Evolutionary conservation across 2,888 invertebrate species (phyloP), one percentile per base, ranked within the genome.

Genomic region (Sinohyriopsis cumingii): DNA sequence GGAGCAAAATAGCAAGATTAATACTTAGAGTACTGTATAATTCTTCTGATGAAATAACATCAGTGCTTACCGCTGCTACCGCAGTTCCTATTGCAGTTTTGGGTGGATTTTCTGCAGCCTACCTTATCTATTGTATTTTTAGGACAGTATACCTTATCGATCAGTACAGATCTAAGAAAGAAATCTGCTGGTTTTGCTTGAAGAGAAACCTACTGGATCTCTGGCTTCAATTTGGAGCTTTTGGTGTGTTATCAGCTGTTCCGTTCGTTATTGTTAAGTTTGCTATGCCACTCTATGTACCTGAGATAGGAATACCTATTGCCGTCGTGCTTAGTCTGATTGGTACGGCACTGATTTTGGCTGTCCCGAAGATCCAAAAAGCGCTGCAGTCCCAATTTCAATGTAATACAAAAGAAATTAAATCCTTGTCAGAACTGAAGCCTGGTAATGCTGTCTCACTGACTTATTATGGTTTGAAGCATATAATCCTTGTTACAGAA

Each of bases 41-140:
- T 33, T 70, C 70, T 3, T 33, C 66, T 20, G 67, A 70, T 55
- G 67, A 70, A 70, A 59, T 70, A 22, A 64, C 67, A 22, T 53
- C 57, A 6, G 25, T 53, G n/a, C 18, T 69, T 3, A 24, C 53
- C 20, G 55, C 45, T 6, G 45, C 63, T n/a, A 54, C 63, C 25
- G 7, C n/a, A 33, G 24, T 63, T 7, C 63, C 67, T 15, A 60
- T 55, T 59, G 15, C 59, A 55, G 67, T 59, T 55, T 19, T 70
- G 6, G 70, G 63, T 25, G 70, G 55, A 33, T 18, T 60, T 53
- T 20, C 55, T 7, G 70, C 55, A 18, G 4, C 67, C 28, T 70
- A 70, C 55, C 55, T 66, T n/a, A 59, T 70, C 5, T 70, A 70
- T 45, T 67, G 66, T 22, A 63, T 70, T 63, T 24, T 63, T 20